A percentile compares a stretch with the other conserved stretches of the same genome.
These are phyloP conservation scores for Lepas anatifera DNA, from an alignment of 2,888 invertebrate species.

Conservation along the genomic window DNA sequence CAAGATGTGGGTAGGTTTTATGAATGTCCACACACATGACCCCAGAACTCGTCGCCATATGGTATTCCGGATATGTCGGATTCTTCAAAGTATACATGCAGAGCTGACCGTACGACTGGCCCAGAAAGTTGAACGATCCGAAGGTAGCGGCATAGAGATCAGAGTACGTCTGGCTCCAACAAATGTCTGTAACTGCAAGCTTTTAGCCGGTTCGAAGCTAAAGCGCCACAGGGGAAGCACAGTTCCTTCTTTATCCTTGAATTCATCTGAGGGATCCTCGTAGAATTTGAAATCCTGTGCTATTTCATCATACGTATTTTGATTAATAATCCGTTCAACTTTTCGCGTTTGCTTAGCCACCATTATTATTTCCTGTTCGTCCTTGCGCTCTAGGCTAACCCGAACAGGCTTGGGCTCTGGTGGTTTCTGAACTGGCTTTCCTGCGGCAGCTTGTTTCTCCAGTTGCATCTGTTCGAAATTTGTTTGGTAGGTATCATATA, in stretches of 20 bases:
- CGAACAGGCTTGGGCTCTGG: neutral
- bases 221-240: constrained; percentile 88
- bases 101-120: constrained; percentile 49
- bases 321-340: constrained; percentile 85
- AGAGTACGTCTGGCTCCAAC: constrained; percentile 77
- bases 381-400: neutral
- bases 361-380: constrained; percentile 21
- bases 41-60: constrained; percentile 66
- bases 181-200: constrained; percentile 74
- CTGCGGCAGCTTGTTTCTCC: neutral
- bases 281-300: constrained; percentile 87
- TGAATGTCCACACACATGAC: constrained; percentile 83
- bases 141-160: constrained; percentile 84
- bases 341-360: constrained; percentile 53
- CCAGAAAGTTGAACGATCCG: constrained; percentile 62
- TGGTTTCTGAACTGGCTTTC: neutral
- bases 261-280: constrained; percentile 93
- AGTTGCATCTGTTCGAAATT: constrained; percentile 12
- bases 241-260: constrained; percentile 80
- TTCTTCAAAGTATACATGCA: constrained; percentile 86
- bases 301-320: constrained; percentile 86
- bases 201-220: constrained; percentile 66
- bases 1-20: constrained; percentile 50
- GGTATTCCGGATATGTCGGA: constrained; percentile 83
- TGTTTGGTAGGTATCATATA: constrained; percentile 64